phyloP scores from a whole-genome alignment of 2,113 vertebrate genomes.

The Zosterops hypoxanthus region DNA sequence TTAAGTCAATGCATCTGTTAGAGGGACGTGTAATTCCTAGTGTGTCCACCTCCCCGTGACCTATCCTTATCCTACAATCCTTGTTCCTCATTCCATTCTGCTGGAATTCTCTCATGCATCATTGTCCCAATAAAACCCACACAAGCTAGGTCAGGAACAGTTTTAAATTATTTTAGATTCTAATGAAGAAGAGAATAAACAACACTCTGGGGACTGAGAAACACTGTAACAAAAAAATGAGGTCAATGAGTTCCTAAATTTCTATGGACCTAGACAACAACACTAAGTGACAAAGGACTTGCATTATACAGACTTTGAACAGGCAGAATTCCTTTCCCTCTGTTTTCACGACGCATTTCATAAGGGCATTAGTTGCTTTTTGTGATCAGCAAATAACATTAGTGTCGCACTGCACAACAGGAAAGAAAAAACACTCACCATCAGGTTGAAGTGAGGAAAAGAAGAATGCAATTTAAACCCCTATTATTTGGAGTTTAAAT shows the following conservation, averaged over 20 bases:
- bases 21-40: neutral
- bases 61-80: neutral
- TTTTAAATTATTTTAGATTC: slow-evolving; percentile 37
- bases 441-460: too few relatives aligned
- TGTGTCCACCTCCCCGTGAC: neutral
- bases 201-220: slow-evolving; percentile 6
- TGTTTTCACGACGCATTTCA: neutral
- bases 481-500: too few relatives aligned
- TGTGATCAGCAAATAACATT: neutral
- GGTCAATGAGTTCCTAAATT: slow-evolving; percentile 20
- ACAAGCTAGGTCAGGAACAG: slow-evolving; percentile 31
- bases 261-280: neutral
- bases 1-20: neutral
- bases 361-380: neutral
- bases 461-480: too few relatives aligned
- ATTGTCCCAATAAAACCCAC: neutral
- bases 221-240: slow-evolving; percentile 6
- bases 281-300: neutral
- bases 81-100: neutral
- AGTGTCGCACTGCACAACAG: neutral
- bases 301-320: neutral
- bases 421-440: too few relatives aligned
- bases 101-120: slow-evolving; percentile 13
- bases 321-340: neutral
- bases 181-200: slow-evolving; percentile 44